These are phyloP conservation scores for Blastobasis adustella DNA, from an alignment of 2,888 invertebrate genomes.

Conservation along the genomic window DNA sequence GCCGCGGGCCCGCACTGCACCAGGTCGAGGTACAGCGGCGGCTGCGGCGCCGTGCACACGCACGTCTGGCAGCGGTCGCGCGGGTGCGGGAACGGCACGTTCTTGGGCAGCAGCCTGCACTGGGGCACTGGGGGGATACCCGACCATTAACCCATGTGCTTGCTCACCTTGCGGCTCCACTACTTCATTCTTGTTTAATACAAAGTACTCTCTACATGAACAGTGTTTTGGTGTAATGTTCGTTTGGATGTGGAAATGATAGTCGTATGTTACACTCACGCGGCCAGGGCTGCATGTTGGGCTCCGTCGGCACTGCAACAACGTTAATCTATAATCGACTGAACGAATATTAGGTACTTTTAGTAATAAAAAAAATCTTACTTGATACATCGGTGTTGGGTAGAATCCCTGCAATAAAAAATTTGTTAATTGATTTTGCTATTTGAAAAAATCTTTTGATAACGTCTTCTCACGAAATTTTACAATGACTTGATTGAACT, in stretches of 20 bases:
- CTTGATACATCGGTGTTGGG: too few species aligned
- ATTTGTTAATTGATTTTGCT: too few species aligned
- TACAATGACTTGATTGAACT: too few species aligned
- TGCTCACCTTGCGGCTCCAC: not conserved
- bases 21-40: not conserved
- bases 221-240: not conserved
- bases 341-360: too few species aligned
- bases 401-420: too few species aligned
- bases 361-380: too few species aligned
- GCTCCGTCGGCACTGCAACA: too few species aligned
- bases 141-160: not conserved
- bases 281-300: too few species aligned
- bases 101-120: conserved; percentile 45
- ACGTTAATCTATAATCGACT: too few species aligned
- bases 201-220: not conserved
- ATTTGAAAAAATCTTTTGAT: too few species aligned
- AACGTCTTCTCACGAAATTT: too few species aligned
- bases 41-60: conserved; percentile 26
- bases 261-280: too few species aligned
- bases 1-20: not conserved
- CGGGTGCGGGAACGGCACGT: conserved; percentile 45
- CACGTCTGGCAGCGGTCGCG: conserved; percentile 56
- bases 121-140: not conserved
- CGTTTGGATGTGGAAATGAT: not conserved
- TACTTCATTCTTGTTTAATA: not conserved